Percentiles rank a stretch among this genome's conserved stretches.
Conservation (phyloP, 1,140 invertebrate species). For the Campoletis sonorensis region DNA sequence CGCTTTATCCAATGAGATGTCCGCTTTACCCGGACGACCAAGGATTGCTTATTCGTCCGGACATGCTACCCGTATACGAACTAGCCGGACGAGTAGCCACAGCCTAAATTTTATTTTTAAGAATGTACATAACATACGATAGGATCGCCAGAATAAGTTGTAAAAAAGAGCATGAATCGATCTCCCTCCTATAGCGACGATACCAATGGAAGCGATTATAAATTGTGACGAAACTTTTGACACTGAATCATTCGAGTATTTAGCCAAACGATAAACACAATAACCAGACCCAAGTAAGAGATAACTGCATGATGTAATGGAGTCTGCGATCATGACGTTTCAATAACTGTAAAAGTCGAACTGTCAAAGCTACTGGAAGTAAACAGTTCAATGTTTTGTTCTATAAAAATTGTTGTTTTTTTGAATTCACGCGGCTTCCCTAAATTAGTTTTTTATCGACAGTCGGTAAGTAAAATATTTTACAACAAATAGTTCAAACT, state of each 20-base stretch:
- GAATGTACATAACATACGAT: conserved; percentile 56
- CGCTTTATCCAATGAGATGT: too few relatives aligned
- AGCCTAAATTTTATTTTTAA: too few relatives aligned
- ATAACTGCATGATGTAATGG: conserved; percentile 57
- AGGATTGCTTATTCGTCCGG: too few relatives aligned
- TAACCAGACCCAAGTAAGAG: conserved; percentile 57
- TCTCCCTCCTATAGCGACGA: conserved; percentile 54
- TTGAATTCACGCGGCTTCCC: too few relatives aligned
- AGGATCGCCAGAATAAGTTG: conserved; percentile 53
- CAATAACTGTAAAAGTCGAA: not conserved
- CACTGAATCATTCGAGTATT: conserved; percentile 49
- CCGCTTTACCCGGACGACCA: too few relatives aligned
- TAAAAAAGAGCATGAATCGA: conserved; percentile 54
- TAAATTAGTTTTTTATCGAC: too few relatives aligned
- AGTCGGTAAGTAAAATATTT: not conserved
- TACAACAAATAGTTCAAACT: not conserved
- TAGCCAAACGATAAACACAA: conserved; percentile 54
- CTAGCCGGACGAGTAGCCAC: too few relatives aligned
- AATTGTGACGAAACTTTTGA: conserved; percentile 49
- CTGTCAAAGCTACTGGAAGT: not conserved
- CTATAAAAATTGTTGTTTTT: too few relatives aligned
- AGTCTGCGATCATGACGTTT: conserved; percentile 57
- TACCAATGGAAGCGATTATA: conserved; percentile 53
- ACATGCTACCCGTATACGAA: too few relatives aligned
- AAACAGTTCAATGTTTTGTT: too few relatives aligned